Percentiles rank a stretch among this genome's conserved stretches.
These are phyloP conservation scores for Physella acuta DNA, from an alignment of 1,140 invertebrate genomes.

Conservation along the genomic window DNA sequence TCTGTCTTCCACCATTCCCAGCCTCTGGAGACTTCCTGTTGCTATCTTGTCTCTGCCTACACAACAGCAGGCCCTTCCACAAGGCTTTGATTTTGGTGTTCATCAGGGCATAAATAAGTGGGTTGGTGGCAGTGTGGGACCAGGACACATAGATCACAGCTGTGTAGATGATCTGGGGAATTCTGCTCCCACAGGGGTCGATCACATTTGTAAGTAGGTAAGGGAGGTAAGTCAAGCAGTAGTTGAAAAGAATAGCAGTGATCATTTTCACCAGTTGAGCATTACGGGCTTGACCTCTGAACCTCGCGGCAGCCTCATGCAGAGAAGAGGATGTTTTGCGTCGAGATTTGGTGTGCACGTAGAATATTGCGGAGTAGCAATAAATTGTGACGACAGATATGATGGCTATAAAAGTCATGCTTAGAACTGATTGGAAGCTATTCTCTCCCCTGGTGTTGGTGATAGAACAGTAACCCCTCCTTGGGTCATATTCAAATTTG, in stretches of 20 bases:
- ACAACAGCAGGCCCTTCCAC: background rate
- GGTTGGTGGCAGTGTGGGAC: slow-evolving; percentile 31
- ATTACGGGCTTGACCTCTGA: slow-evolving; percentile 6
- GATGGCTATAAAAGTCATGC: slow-evolving; percentile 10
- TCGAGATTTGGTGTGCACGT: background rate
- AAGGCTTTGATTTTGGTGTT: slow-evolving; percentile 7
- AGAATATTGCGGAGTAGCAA: slow-evolving; percentile 27
- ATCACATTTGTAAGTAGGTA: slow-evolving; percentile 25
- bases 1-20: no score
- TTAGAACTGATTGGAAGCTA: background rate
- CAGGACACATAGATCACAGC: slow-evolving; percentile 30
- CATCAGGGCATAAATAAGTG: slow-evolving; percentile 32
- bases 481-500: slow-evolving; percentile 28
- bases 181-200: slow-evolving; percentile 25
- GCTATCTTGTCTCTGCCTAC: no score
- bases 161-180: slow-evolving; percentile 7
- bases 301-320: background rate
- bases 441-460: slow-evolving; percentile 16
- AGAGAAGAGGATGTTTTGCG: background rate
- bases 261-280: slow-evolving; percentile 29
- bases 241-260: slow-evolving; percentile 28
- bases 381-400: slow-evolving; percentile 26
- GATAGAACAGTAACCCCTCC: slow-evolving; percentile 26
- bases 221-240: slow-evolving; percentile 29
- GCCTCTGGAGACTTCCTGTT: background rate